These are phyloP conservation scores for Psilanteris sp. DNA, from an alignment of 1,140 invertebrate genomes.

Conservation along the genomic window DNA sequence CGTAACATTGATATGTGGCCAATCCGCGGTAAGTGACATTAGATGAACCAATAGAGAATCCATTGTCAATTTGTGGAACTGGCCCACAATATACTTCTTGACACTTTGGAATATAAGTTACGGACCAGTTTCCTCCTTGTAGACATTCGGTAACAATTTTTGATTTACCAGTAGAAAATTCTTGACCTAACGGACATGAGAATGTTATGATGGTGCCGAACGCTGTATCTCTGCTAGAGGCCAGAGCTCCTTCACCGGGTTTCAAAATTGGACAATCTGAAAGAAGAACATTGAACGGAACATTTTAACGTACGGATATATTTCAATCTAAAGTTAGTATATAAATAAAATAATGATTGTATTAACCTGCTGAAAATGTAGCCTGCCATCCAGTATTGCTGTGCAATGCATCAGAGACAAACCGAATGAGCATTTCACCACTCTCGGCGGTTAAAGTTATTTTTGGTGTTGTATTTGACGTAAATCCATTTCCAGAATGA, in stretches of 20 bases:
- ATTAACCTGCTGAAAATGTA: conserved; percentile 92
- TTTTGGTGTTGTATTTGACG: conserved; percentile 87
- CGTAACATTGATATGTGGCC: conserved; percentile 97
- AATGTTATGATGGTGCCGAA: conserved; percentile 95
- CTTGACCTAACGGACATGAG: conserved; percentile 95
- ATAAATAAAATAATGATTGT: too few species aligned
- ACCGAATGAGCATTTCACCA: conserved; percentile 93
- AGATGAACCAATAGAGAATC: conserved; percentile 95
- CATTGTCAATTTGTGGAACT: conserved; percentile 98
- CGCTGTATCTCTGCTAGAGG: conserved; percentile 93
- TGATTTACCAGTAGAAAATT: conserved; percentile 94
- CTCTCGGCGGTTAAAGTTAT: conserved; percentile 95
- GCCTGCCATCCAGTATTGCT: conserved; percentile 92
- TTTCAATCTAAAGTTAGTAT: too few species aligned
- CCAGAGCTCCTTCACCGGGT: conserved; percentile 91
- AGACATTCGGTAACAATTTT: conserved; percentile 91
- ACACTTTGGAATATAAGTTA: conserved; percentile 95
- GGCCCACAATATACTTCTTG: conserved; percentile 98
- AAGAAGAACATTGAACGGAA: conserved; percentile 66
- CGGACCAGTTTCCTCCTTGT: conserved; percentile 95
- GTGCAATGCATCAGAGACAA: conserved; percentile 92
- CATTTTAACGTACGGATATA: too few species aligned
- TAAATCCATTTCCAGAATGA: conserved; percentile 94
- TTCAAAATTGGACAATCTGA: conserved; percentile 92
- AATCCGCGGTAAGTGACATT: conserved; percentile 96